phyloP scores from a whole-genome alignment of 1,140 invertebrate species.

The Pseudoatta argentina region DNA sequence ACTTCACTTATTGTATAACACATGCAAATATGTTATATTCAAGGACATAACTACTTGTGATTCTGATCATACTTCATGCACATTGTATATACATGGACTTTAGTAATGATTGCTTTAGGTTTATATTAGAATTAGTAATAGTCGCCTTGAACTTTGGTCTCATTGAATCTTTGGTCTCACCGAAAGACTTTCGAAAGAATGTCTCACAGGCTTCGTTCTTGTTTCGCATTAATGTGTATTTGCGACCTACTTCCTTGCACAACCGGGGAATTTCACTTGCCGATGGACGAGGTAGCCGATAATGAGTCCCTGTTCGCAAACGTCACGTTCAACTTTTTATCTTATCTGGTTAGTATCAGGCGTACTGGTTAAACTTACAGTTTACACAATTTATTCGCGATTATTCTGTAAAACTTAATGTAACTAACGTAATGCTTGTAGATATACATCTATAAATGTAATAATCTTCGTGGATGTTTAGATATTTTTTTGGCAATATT shows the following conservation, averaged over 20 bases:
- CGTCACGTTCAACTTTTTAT: conserved; percentile 14
- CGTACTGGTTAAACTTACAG: background rate
- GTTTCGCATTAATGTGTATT: conserved; percentile 39
- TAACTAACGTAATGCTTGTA: background rate
- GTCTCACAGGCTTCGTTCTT: conserved; percentile 4
- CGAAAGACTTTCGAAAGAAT: conserved; percentile 28
- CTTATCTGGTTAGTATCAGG: conserved; percentile 38
- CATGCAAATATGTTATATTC: conserved; percentile 6
- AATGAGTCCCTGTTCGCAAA: background rate
- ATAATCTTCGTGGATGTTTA: conserved; percentile 13
- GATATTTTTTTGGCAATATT: background rate
- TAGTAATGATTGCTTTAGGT: background rate
- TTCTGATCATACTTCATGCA: background rate
- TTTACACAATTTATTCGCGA: background rate
- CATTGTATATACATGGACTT: background rate
- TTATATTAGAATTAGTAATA: background rate
- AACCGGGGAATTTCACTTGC: conserved; percentile 53
- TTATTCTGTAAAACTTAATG: background rate
- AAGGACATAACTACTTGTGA: background rate
- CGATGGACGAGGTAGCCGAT: background rate
- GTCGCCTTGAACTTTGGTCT: background rate
- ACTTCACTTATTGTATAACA: conserved; percentile 11
- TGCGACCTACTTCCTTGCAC: conserved; percentile 59
- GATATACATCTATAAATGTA: background rate
- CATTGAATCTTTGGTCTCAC: background rate